phyloP scores from a whole-genome alignment of 2,888 invertebrate species.

The Cyrtodaria siliqua region DNA sequence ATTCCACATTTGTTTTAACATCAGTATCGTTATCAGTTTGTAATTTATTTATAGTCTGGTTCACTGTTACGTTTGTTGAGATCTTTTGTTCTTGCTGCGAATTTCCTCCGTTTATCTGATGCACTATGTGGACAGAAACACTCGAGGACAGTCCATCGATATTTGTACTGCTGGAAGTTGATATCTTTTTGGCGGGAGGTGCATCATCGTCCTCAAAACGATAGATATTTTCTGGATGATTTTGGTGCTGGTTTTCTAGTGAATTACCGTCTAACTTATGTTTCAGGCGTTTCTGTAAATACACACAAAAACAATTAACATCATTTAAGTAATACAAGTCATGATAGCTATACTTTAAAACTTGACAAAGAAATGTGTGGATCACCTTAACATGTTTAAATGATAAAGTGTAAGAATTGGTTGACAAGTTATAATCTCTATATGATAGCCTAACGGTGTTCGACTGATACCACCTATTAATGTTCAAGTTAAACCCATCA shows the following conservation, averaged over 20 bases:
- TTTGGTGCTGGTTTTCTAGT: constrained; percentile 49
- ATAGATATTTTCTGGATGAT: constrained; percentile 68
- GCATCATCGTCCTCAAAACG: constrained; percentile 74
- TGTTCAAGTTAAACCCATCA: neutral
- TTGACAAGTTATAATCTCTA: too few species aligned
- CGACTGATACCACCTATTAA: neutral
- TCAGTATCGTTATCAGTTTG: constrained; percentile 67
- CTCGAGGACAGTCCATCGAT: constrained; percentile 66
- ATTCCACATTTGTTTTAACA: constrained; percentile 76
- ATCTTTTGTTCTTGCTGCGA: constrained; percentile 88
- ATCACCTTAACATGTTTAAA: too few species aligned
- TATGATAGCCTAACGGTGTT: neutral
- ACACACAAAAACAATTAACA: too few species aligned
- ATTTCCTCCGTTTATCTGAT: constrained; percentile 87
- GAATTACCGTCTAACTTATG: constrained; percentile 74
- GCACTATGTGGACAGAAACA: constrained; percentile 96
- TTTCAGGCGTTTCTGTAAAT: constrained; percentile 77
- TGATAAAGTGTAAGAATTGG: too few species aligned
- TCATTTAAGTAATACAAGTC: too few species aligned
- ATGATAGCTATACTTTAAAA: too few species aligned
- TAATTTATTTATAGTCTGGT: constrained; percentile 90
- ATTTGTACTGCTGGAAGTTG: constrained; percentile 49
- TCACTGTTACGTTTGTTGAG: constrained; percentile 95
- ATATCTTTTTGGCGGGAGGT: constrained; percentile 54
- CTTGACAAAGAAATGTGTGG: too few species aligned